Evolutionary conservation across 2,888 invertebrate species (phyloP), one percentile per base, ranked within the genome.

Genomic region (Cheilosia variabilis): DNA sequence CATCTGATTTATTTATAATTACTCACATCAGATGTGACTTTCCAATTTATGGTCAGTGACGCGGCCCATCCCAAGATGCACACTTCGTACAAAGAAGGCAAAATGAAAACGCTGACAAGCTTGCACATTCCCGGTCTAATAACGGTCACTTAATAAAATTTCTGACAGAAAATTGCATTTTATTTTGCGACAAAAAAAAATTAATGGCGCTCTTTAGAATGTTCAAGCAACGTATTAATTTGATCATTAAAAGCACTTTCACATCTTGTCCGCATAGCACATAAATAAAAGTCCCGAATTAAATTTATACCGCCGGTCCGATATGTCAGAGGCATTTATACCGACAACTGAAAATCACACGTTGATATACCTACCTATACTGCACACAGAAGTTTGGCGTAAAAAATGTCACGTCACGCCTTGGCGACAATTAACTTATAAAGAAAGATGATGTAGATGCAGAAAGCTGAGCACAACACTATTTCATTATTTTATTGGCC

Each of bases 231-330:
- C 43, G 65, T 71, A 86, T 86, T 86, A 76, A 80, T 80, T 76
- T 71, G 75, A 75, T 86, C 80, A 86, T 86, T 86, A 86, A 86
- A 58, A 86, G 57, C 84, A 86, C 75, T 80, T 80, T 86, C 84
- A 86, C 76, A 80, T 80, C 47, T 45, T 66, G 57, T 60, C 69
- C 50, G 52, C 53, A 60, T 53, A 41, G 55, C 71, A 13, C 68
- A 75, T 75, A 79, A 84, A 80, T 81, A 80, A 80, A 82, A 86
- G 76, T 86, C 84, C 84, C 73, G 47, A 79, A 79, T 78, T 73
- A 57, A 73, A 79, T 83, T 79, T 79, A 79, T 73, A 10, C 50
- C 45, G 27, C 53, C 79, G 34, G 57, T 37, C 68, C 27, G 57
- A 60, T 66, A 71, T 65, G 43, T 17, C 37, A 37, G 37, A 13